Evolutionary conservation across 1,140 invertebrate genomes (phyloP).

Genomic region (Drosophila equinoxialis): DNA sequence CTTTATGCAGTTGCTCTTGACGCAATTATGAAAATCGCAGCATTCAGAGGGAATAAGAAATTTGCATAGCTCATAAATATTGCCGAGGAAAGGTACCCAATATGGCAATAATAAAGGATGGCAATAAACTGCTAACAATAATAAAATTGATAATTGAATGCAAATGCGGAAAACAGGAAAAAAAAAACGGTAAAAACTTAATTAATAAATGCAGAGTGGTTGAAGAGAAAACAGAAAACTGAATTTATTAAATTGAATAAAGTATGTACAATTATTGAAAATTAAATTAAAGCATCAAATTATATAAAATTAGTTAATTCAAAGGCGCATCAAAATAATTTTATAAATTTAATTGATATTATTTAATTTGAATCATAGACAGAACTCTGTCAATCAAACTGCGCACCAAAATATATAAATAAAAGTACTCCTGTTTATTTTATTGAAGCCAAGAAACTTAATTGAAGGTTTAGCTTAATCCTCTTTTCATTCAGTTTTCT

Average conservation of each 20-base stretch:
- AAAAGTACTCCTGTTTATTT: no score
- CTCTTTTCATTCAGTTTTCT: neutral
- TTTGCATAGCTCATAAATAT: constrained; percentile 46
- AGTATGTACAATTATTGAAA: constrained; percentile 3
- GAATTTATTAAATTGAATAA: neutral
- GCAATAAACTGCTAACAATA: constrained; percentile 37
- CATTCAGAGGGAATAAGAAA: constrained; percentile 21
- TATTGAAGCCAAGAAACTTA: neutral
- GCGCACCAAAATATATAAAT: no score
- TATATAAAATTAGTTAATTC: neutral
- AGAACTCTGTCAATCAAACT: no score
- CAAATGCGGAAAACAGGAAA: constrained; percentile 48
- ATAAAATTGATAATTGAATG: constrained; percentile 62
- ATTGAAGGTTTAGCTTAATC: constrained; percentile 21
- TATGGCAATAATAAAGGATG: constrained; percentile 26
- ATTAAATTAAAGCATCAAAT: neutral
- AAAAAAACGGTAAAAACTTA: constrained; percentile 31
- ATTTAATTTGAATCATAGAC: neutral
- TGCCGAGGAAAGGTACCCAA: constrained; percentile 18
- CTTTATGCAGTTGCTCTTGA: constrained; percentile 43
- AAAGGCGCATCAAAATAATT: neutral
- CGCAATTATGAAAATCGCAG: constrained; percentile 56
- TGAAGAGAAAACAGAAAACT: constrained; percentile 17
- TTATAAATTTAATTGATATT: neutral
- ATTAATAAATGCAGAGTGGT: constrained; percentile 47